phyloP scores from a whole-genome alignment of 1,140 invertebrate genomes.

The Tetragonula clypearis region DNA sequence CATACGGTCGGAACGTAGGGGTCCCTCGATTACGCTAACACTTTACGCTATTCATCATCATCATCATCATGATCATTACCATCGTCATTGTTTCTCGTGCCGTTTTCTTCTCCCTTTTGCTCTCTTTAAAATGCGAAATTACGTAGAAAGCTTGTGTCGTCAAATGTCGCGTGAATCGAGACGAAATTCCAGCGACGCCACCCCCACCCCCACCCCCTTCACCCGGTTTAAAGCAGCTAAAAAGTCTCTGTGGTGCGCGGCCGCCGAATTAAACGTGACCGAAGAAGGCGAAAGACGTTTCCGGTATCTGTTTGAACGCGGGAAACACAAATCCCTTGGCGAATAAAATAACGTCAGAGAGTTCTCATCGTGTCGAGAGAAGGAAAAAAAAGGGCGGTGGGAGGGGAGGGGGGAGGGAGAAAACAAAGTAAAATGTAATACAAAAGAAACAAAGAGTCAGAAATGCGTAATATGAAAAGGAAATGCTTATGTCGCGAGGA shows the following conservation, averaged over 20 bases:
- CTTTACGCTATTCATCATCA: not conserved
- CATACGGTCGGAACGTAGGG: constrained; percentile 15
- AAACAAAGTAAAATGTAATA: not conserved
- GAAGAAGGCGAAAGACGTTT: not conserved
- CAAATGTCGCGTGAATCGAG: constrained; percentile 22
- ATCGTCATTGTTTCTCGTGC: not conserved
- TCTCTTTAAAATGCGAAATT: not conserved
- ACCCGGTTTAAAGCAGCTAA: constrained; percentile 61
- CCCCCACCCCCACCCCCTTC: constrained; percentile 10
- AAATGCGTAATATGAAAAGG: not conserved
- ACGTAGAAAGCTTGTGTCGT: constrained; percentile 13
- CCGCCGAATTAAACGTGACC: not conserved
- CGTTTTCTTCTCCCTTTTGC: not conserved
- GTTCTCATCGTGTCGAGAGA: not conserved
- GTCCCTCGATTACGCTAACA: constrained; percentile 7
- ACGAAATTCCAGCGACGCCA: constrained; percentile 43
- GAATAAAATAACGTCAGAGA: not conserved
- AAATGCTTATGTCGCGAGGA: not conserved
- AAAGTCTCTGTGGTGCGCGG: constrained; percentile 57
- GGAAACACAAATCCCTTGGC: not conserved
- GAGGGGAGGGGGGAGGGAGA: too few species aligned
- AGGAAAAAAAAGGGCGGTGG: not conserved
- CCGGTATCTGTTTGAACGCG: not conserved
- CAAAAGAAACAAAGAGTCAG: not conserved
- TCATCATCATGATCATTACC: not conserved